A percentile compares a stretch with the other conserved stretches of the same genome.
phyloP scores from a whole-genome alignment of 2,888 invertebrate species.

The Ptychoptera contaminata region DNA sequence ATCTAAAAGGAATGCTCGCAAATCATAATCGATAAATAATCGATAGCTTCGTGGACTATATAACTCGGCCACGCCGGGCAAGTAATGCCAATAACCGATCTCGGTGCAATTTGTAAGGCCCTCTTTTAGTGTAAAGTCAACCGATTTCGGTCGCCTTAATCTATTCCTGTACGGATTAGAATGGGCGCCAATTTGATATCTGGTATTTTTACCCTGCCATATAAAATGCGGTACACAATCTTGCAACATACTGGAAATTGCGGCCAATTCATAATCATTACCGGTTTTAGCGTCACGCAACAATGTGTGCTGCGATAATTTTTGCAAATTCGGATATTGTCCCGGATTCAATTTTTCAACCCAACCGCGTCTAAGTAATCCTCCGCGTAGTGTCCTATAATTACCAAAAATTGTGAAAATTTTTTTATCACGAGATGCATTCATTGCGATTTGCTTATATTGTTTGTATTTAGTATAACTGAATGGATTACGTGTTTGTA shows the following conservation, averaged over 20 bases:
- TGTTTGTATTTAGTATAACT: slow-evolving; percentile 7
- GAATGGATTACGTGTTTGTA: not conserved
- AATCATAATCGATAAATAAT: slow-evolving; percentile 27
- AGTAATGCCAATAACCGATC: slow-evolving; percentile 22
- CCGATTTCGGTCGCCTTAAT: slow-evolving; percentile 17
- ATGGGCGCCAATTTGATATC: slow-evolving; percentile 19
- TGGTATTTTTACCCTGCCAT: slow-evolving; percentile 40
- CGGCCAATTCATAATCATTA: slow-evolving; percentile 27
- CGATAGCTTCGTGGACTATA: slow-evolving; percentile 49
- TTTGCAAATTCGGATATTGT: slow-evolving; percentile 21
- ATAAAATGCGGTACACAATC: slow-evolving; percentile 51
- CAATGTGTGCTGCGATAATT: slow-evolving; percentile 19
- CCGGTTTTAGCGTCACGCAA: slow-evolving; percentile 21
- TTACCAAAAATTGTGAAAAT: slow-evolving; percentile 26
- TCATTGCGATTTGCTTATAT: slow-evolving; percentile 5
- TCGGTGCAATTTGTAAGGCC: slow-evolving; percentile 29
- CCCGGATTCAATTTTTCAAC: slow-evolving; percentile 44
- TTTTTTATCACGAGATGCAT: slow-evolving; percentile 21
- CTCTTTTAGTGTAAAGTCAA: slow-evolving; percentile 35
- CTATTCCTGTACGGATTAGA: slow-evolving; percentile 21
- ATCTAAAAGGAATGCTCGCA: slow-evolving; percentile 40
- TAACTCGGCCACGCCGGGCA: slow-evolving; percentile 28
- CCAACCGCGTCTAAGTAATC: slow-evolving; percentile 52
- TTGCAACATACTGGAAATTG: slow-evolving; percentile 42
- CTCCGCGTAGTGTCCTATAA: slow-evolving; percentile 23